These are phyloP conservation scores for Chelon auratus DNA, from an alignment of 2,797 vertebrate species.

Conservation along the genomic window DNA sequence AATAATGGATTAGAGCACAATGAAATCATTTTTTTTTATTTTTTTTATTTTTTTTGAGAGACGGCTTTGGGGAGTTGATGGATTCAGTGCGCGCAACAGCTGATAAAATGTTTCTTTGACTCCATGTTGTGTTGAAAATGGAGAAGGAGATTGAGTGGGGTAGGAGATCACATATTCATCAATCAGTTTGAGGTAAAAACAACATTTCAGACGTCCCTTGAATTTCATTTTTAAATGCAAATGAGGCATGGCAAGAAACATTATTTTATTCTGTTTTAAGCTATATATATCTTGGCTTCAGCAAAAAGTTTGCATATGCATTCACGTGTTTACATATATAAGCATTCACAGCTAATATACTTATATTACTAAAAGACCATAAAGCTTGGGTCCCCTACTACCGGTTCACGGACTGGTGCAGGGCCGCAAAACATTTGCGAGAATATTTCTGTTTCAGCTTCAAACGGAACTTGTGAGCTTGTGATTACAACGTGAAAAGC, in stretches of 20 bases:
- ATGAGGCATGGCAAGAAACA: constrained; percentile 5
- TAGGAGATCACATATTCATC: constrained; percentile 36
- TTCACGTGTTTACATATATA: neutral
- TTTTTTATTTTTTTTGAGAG: constrained; percentile 34
- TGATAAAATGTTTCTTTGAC: constrained; percentile 62
- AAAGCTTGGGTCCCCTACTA: too few relatives aligned
- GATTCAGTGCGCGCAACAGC: constrained; percentile 56
- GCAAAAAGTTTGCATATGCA: neutral
- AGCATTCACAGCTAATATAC: neutral
- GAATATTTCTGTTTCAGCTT: too few relatives aligned
- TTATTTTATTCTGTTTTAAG: neutral
- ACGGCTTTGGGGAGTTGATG: constrained; percentile 72
- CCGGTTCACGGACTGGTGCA: too few relatives aligned
- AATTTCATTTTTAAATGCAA: constrained; percentile 3
- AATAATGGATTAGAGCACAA: constrained; percentile 76
- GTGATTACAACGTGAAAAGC: too few relatives aligned
- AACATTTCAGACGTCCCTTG: neutral
- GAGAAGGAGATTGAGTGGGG: constrained; percentile 30
- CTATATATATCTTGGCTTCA: neutral
- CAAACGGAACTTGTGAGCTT: too few relatives aligned
- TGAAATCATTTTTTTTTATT: constrained; percentile 67
- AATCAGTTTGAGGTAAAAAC: constrained; percentile 30
- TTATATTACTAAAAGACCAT: neutral
- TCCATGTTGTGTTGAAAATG: constrained; percentile 55
- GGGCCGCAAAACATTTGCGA: too few relatives aligned